Evolutionary conservation across 2,888 invertebrate species (phyloP).

Genomic region (Dendrolimus houi): DNA sequence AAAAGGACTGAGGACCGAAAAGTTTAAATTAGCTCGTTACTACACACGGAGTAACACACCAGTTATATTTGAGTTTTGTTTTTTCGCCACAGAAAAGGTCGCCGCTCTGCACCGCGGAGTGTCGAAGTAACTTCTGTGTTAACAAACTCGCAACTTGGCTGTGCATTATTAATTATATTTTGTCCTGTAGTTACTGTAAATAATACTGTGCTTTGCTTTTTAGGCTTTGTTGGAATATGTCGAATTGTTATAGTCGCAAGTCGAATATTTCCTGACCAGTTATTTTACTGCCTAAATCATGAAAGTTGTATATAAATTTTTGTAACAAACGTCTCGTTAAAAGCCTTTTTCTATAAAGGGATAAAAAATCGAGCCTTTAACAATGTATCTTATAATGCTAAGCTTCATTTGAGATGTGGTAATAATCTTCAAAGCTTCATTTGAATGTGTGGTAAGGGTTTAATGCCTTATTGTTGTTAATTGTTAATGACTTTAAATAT

Average conservation of each 20-base stretch:
- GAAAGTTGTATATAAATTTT: too few species aligned
- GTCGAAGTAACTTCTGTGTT: constrained; percentile 48
- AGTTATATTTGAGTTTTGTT: constrained; percentile 62
- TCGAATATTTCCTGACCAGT: too few species aligned
- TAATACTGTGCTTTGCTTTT: constrained; percentile 25
- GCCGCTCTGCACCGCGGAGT: constrained; percentile 15
- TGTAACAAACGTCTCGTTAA: too few species aligned
- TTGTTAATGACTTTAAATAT: too few species aligned
- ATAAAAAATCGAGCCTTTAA: too few species aligned
- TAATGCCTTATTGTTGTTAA: too few species aligned
- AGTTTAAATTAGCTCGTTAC: constrained; percentile 77
- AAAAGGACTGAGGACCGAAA: constrained; percentile 60
- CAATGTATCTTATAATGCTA: too few species aligned
- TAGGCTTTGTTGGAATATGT: constrained; percentile 27
- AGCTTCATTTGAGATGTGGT: too few species aligned
- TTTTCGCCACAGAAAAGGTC: constrained; percentile 64
- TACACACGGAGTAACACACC: constrained; percentile 57
- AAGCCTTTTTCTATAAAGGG: too few species aligned
- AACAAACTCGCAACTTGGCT: constrained; percentile 42
- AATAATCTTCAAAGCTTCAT: too few species aligned
- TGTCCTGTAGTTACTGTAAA: constrained; percentile 6
- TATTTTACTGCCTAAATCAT: too few species aligned
- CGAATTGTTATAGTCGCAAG: constrained; percentile 9
- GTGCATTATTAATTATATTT: constrained; percentile 59
- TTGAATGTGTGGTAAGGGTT: too few species aligned